phyloP scores from a whole-genome alignment of 2,113 vertebrate genomes.

The Thunnus maccoyii region DNA sequence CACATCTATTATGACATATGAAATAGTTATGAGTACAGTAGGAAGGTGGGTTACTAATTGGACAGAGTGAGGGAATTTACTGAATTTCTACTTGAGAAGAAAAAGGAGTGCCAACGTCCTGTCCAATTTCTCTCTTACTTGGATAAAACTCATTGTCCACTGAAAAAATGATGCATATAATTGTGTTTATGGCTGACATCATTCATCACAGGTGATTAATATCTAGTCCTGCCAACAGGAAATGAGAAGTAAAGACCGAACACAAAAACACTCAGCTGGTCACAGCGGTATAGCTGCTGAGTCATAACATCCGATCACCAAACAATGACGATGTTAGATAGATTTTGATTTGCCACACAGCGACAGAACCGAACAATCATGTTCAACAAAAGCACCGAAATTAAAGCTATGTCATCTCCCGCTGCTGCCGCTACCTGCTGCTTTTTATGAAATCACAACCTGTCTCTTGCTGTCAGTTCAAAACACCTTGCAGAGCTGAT shows the following conservation, averaged over 20 bases:
- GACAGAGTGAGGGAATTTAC: neutral
- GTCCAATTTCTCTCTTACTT: neutral
- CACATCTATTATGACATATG: neutral
- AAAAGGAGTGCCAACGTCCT: no score
- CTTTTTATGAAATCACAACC: neutral
- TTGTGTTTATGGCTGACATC: neutral
- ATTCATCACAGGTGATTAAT: neutral
- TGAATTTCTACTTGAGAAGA: neutral
- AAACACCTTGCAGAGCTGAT: neutral
- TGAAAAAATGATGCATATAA: no score
- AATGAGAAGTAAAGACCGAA: neutral
- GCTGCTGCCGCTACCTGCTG: neutral
- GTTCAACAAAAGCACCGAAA: constrained; percentile 38
- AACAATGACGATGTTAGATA: constrained; percentile 23
- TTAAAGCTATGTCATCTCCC: neutral
- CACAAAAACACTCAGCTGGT: neutral
- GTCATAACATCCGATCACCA: constrained; percentile 20
- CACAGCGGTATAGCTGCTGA: neutral
- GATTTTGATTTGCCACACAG: constrained; percentile 11
- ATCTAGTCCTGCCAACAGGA: neutral
- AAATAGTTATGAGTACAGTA: neutral
- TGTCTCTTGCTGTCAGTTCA: neutral
- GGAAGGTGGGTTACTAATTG: neutral
- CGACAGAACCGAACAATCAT: constrained; percentile 16
- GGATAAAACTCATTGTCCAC: no score